phyloP scores from a whole-genome alignment of 2,113 vertebrate species.

The Laterallus jamaicensis region DNA sequence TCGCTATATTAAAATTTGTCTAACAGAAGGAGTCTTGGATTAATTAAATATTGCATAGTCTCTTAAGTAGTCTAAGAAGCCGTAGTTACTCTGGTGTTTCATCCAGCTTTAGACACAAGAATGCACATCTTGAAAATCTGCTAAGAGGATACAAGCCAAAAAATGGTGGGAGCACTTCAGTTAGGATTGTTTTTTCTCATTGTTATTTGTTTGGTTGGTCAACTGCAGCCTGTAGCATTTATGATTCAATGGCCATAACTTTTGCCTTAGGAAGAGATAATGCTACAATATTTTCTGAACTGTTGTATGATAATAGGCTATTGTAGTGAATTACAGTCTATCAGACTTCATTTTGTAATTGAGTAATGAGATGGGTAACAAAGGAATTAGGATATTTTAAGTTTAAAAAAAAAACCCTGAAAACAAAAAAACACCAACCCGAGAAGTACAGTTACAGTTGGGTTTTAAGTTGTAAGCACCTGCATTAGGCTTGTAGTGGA shows the following conservation, averaged over 20 bases:
- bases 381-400: neutral
- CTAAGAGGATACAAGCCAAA: neutral
- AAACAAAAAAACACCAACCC: neutral
- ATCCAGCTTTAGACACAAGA: neutral
- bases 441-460: neutral
- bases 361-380: neutral
- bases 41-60: neutral
- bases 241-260: neutral
- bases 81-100: neutral
- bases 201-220: neutral
- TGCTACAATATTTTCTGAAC: neutral
- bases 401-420: neutral
- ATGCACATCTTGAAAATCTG: neutral
- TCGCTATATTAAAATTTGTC: neutral
- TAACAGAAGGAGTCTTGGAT: neutral
- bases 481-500: neutral
- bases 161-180: neutral
- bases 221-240: neutral
- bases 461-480: neutral
- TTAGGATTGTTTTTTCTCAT: rapidly evolving
- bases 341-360: neutral
- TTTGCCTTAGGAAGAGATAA: neutral
- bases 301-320: neutral
- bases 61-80: neutral
- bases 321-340: neutral